Evolutionary conservation across 2,797 vertebrate genomes (phyloP).

Genomic region (Myotis planiceps): DNA sequence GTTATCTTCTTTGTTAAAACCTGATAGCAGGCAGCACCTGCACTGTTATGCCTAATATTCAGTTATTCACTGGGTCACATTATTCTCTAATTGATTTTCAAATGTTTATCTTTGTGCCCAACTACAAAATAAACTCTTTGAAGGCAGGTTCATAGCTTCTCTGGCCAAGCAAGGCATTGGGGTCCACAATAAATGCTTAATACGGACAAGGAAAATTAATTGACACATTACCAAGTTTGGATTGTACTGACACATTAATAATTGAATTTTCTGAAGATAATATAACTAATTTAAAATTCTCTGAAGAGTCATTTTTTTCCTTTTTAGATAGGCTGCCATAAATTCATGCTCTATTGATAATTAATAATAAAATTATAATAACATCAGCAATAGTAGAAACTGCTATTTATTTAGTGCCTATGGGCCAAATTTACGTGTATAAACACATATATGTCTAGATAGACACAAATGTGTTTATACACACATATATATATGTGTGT

Average conservation of each 20-base stretch:
- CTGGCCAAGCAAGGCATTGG: neutral
- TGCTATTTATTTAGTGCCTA: neutral
- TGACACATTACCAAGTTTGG: neutral
- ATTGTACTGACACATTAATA: neutral
- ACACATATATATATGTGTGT: rapidly evolving
- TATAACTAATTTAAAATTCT: neutral
- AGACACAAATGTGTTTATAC: neutral
- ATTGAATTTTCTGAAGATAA: neutral
- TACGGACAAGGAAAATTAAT: neutral
- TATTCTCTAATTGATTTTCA: neutral
- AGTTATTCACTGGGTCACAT: neutral
- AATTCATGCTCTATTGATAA: neutral
- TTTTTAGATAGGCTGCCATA: neutral
- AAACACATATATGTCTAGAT: neutral
- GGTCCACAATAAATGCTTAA: neutral
- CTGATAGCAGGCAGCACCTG: neutral
- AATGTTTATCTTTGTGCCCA: neutral
- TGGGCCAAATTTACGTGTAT: neutral
- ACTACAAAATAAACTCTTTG: neutral
- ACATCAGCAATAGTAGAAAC: neutral
- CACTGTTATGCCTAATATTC: neutral
- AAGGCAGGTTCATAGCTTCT: neutral
- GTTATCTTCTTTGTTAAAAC: neutral
- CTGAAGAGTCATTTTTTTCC: neutral
- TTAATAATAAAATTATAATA: neutral